Evolutionary conservation across 2,113 vertebrate species (phyloP).

Genomic region (Heptranchias perlo): DNA sequence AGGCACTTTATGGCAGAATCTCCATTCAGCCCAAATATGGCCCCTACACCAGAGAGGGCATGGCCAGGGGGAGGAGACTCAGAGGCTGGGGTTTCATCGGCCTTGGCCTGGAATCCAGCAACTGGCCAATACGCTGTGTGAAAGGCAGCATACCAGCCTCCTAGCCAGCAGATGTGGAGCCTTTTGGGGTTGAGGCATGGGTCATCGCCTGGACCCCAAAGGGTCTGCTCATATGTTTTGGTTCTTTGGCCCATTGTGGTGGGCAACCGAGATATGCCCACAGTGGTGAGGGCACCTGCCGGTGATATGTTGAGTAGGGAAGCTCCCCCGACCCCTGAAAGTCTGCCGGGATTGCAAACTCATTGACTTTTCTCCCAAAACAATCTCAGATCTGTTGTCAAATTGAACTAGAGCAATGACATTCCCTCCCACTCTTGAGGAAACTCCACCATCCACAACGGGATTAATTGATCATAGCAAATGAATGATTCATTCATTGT

Average conservation of each 20-base stretch:
- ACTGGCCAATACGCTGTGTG: not conserved
- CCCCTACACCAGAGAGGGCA: not conserved
- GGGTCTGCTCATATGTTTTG: not conserved
- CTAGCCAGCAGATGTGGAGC: not conserved
- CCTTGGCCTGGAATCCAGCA: not conserved
- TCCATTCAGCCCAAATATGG: not conserved
- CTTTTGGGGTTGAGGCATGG: not conserved
- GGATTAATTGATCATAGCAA: not conserved
- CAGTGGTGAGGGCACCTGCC: not conserved
- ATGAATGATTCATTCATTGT: not conserved
- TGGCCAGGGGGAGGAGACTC: not conserved
- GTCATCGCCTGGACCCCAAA: not conserved
- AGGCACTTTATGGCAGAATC: not conserved
- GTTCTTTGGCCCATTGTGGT: not conserved
- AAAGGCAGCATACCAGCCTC: not conserved
- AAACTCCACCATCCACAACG: not conserved
- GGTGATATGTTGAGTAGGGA: not conserved
- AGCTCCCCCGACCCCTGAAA: not conserved
- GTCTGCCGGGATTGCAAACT: not conserved
- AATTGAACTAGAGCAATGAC: not conserved
- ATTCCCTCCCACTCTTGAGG: not conserved
- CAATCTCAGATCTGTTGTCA: not conserved
- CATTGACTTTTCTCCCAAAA: not conserved
- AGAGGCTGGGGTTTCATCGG: not conserved
- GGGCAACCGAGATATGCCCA: not conserved